Evolutionary conservation across 1,140 invertebrate genomes (phyloP), one percentile per base, ranked within the genome.

Genomic region (Wasmannia auropunctata): DNA sequence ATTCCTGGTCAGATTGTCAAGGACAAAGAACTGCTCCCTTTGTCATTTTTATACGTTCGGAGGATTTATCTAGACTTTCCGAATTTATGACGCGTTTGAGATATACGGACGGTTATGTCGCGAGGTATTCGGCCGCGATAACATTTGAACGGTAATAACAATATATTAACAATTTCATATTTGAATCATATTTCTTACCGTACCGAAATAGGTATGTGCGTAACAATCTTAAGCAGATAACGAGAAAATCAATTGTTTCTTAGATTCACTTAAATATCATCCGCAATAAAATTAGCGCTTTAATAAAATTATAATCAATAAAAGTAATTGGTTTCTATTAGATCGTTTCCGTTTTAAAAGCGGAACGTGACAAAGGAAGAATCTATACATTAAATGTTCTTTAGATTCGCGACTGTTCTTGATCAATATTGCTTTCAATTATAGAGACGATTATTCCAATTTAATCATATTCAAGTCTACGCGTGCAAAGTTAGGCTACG

Each of bases 41-140:
- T 46, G 37, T 34, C 67, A 69, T 37, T 56, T 70, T 54, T 62
- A 81, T 69, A 40, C 46, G 16, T 72, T 56, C 65, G 4, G 25
- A 54, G 34, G 62, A 69, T 80, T 65, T 62, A 62, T 62, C 22
- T 40, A n/a, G 19, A 19, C 34, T 54, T 40, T 40, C 16, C 40
- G 31, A 51, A 54, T 40, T 31, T 67, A 51, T n/a, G 31, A 37
- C 10, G 25, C 16, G 25, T 75, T 40, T 16, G 37, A 63, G 25
- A 62, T 43, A 28, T 34, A 43, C 31, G 37, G 19, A 22, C 19
- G 16, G 3, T 75, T 40, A 25, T 7, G 10, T n/a, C 62, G 62
- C 10, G 3, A 62, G 19, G 3, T 58, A 40, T 40, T 40, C 31
- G 8, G 14, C 16, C 43, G 28, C 16, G 16, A 43, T 75, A 28